Evolutionary conservation across 2,113 vertebrate genomes (phyloP).

Genomic region (Microcebus griseorufus): DNA sequence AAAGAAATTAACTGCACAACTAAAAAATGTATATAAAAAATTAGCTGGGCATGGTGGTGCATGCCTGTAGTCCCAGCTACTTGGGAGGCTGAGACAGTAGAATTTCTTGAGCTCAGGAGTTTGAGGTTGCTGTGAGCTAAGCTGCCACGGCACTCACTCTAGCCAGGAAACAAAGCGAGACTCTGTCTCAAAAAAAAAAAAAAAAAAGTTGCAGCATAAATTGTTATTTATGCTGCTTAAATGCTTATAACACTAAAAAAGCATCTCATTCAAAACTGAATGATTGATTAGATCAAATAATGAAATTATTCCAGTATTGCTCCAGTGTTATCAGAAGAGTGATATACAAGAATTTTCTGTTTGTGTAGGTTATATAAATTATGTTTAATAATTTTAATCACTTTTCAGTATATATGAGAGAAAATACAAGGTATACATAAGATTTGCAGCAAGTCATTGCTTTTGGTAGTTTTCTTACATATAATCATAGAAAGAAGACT

Average conservation of each 20-base stretch:
- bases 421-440: neutral
- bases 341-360: neutral
- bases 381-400: neutral
- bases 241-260: neutral
- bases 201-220: neutral
- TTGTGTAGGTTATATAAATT: neutral
- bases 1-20: too few species aligned
- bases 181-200: too few species aligned
- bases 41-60: too few species aligned
- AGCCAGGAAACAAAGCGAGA: too few species aligned
- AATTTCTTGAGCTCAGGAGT: too few species aligned
- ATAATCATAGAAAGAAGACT: neutral
- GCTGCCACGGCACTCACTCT: too few species aligned
- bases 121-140: too few species aligned
- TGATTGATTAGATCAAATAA: neutral
- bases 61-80: too few species aligned
- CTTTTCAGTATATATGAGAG: neutral
- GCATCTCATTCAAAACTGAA: neutral
- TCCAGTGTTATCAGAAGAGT: neutral
- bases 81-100: too few species aligned
- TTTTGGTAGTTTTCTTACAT: neutral
- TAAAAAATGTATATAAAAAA: too few species aligned
- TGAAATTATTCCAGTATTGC: neutral
- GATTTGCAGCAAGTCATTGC: neutral
- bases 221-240: neutral